These are phyloP conservation scores for Cyanoramphus novaezelandiae DNA, from an alignment of 2,113 vertebrate genomes.

Conservation along the genomic window DNA sequence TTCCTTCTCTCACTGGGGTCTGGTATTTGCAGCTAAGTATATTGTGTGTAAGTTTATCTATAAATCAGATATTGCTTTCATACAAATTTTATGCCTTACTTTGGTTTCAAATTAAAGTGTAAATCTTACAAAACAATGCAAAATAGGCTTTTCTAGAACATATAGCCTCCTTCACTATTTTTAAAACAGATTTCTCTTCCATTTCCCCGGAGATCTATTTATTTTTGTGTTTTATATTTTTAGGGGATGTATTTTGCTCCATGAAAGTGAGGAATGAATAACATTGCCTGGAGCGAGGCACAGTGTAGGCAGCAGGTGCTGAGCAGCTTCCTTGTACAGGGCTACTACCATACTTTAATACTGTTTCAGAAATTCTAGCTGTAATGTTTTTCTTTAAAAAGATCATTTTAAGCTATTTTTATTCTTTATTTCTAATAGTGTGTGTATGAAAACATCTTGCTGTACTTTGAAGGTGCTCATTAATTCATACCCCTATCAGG, in stretches of 20 bases:
- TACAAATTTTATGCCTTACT: constrained; percentile 51
- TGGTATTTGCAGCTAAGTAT: constrained; percentile 42
- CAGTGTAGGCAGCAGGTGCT: constrained; percentile 57
- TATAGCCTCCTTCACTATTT: constrained; percentile 25
- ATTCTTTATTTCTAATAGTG: neutral
- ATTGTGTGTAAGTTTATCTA: constrained; percentile 45
- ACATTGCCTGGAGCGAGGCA: constrained; percentile 47
- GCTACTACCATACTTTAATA: constrained; percentile 13
- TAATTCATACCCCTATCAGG: constrained; percentile 7
- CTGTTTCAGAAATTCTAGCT: constrained; percentile 18
- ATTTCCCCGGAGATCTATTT: constrained; percentile 34
- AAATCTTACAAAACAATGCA: constrained; percentile 61
- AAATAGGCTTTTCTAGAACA: constrained; percentile 37
- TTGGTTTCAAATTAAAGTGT: constrained; percentile 59
- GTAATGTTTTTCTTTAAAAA: neutral
- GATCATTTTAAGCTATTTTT: neutral
- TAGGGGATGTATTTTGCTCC: constrained; percentile 51
- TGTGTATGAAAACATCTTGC: neutral
- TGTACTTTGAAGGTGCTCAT: constrained; percentile 6
- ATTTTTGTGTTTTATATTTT: constrained; percentile 65
- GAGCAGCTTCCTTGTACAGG: neutral
- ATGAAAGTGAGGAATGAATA: constrained; percentile 54
- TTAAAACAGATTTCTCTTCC: constrained; percentile 50
- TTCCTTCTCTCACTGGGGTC: neutral
- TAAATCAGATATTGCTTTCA: constrained; percentile 64